These are phyloP conservation scores for Microtus oregoni DNA, from an alignment of 2,113 vertebrate species.

Conservation along the genomic window DNA sequence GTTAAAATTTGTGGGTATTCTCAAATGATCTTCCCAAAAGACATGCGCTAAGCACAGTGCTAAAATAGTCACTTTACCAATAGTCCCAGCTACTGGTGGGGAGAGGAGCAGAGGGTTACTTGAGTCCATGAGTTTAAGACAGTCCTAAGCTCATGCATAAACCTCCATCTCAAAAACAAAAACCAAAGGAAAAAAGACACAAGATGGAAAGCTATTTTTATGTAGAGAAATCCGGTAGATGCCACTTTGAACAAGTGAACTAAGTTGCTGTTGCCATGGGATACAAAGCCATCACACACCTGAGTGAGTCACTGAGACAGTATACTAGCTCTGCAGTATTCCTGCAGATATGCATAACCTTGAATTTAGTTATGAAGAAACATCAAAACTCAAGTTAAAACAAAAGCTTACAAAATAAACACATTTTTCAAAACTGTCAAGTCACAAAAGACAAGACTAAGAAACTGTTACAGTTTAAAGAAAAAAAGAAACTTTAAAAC, in stretches of 20 bases:
- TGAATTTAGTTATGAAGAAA: slow-evolving; percentile 44
- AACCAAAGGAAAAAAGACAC: background rate
- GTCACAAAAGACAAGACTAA: slow-evolving; percentile 44
- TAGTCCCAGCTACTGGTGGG: background rate
- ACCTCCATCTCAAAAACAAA: background rate
- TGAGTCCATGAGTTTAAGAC: background rate
- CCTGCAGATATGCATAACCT: background rate
- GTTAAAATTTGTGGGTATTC: slow-evolving; percentile 18
- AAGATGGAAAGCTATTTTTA: background rate
- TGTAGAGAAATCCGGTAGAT: background rate
- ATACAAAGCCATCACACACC: background rate
- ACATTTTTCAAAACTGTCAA: background rate
- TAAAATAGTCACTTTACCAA: background rate
- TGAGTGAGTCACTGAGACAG: background rate
- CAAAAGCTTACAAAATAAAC: slow-evolving; percentile 39
- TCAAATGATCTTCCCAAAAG: background rate
- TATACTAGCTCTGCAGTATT: background rate
- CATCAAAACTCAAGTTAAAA: slow-evolving; percentile 30
- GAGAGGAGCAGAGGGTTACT: background rate
- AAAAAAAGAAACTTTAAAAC: slow-evolving; percentile 45
- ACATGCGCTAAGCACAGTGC: background rate
- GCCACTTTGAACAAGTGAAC: background rate
- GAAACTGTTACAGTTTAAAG: background rate
- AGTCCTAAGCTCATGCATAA: background rate
- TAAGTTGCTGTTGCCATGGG: background rate